These are phyloP conservation scores for Scartelaos histophorus DNA, from an alignment of 2,113 vertebrate species.

Conservation along the genomic window DNA sequence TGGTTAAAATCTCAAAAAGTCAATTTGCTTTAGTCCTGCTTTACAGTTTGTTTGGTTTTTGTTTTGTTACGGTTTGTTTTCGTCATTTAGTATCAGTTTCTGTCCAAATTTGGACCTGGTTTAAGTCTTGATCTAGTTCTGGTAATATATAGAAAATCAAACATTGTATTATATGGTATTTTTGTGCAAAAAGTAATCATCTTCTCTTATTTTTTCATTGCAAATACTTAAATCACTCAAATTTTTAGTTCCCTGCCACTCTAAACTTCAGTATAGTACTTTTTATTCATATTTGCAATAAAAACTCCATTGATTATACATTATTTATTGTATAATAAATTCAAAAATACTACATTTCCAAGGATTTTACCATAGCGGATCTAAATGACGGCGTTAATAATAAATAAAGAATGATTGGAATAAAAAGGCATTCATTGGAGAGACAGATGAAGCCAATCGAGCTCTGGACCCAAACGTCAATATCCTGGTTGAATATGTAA, in stretches of 20 bases:
- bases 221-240: not conserved
- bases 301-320: not conserved
- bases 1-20: too few species aligned
- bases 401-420: not conserved
- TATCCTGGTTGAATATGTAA: not conserved
- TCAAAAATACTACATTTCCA: not conserved
- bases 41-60: too few species aligned
- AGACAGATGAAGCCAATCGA: not conserved
- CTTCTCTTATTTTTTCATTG: too few species aligned
- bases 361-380: not conserved
- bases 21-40: too few species aligned
- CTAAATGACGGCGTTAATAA: not conserved
- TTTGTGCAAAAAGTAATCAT: not conserved
- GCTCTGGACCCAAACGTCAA: not conserved
- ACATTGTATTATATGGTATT: too few species aligned
- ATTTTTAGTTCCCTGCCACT: not conserved
- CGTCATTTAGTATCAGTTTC: not conserved
- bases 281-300: not conserved
- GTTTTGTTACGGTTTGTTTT: too few species aligned
- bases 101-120: not conserved
- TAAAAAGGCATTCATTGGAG: not conserved
- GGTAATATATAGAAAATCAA: not conserved
- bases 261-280: not conserved
- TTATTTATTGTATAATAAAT: not conserved
- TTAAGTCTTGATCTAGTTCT: not conserved